These are phyloP conservation scores for Aspidiotus destructor DNA, from an alignment of 2,888 invertebrate species.

Conservation along the genomic window DNA sequence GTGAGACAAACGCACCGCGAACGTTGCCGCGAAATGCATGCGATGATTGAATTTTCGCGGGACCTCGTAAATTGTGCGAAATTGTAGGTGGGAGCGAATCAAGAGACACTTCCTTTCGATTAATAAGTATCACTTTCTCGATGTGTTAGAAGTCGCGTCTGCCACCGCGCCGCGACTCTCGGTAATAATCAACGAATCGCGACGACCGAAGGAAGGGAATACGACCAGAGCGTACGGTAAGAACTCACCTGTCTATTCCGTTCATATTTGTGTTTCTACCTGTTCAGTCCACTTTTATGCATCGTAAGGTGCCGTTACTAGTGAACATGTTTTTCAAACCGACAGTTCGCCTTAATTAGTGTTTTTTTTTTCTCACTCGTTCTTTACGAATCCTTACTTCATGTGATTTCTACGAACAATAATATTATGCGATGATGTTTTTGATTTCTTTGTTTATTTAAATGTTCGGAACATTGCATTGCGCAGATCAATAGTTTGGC, in stretches of 20 bases:
- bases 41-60: no score
- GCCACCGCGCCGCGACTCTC: background rate
- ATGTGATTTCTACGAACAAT: no score
- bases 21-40: no score
- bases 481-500: no score
- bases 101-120: background rate
- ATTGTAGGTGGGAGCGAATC: background rate
- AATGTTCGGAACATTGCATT: no score
- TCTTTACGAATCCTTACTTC: no score
- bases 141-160: conserved; percentile 3
- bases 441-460: no score
- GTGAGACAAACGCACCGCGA: no score
- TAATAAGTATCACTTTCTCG: background rate
- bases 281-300: conserved; percentile 27
- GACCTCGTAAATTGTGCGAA: no score
- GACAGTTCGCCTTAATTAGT: conserved; percentile 8
- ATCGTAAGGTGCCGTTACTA: conserved; percentile 26
- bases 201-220: conserved; percentile 14
- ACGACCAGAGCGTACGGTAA: conserved; percentile 10
- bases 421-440: no score
- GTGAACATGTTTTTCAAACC: conserved; percentile 15
- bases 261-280: conserved; percentile 26
- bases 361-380: background rate
- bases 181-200: conserved; percentile 1
- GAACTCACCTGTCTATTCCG: conserved; percentile 27